Conservation (phyloP, 2,113 vertebrate genomes). For the Oryzias curvinotus region DNA sequence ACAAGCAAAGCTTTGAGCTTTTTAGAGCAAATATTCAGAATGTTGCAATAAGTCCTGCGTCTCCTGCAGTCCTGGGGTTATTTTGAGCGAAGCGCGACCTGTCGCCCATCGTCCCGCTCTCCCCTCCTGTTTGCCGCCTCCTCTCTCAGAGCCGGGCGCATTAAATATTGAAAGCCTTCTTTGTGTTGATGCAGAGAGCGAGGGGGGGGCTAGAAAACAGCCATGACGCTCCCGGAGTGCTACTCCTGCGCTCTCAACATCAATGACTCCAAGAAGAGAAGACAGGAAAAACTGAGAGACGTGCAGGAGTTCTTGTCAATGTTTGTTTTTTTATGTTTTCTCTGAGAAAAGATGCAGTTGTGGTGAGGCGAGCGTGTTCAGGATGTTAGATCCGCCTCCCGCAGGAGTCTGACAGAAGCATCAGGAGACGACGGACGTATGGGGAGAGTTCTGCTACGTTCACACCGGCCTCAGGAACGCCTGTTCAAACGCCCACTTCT, state of each 20-base stretch:
- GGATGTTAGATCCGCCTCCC: slow-evolving; percentile 48
- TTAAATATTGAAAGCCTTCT: slow-evolving; percentile 64
- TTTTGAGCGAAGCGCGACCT: slow-evolving; percentile 43
- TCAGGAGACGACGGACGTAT: too few species aligned
- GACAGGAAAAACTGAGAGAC: slow-evolving; percentile 40
- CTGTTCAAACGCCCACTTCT: too few species aligned
- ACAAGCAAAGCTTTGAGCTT: too few species aligned
- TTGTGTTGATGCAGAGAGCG: slow-evolving; percentile 41
- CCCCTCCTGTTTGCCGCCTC: slow-evolving; percentile 46
- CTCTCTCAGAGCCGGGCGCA: slow-evolving; percentile 49
- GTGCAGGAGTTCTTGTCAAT: slow-evolving; percentile 58
- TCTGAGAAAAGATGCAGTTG: slow-evolving; percentile 41
- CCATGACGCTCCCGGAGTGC: slow-evolving; percentile 30
- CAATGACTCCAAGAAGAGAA: background rate
- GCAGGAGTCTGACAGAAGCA: slow-evolving; percentile 33
- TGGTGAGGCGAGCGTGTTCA: slow-evolving; percentile 39
- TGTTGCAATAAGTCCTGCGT: slow-evolving; percentile 1
- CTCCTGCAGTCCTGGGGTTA: slow-evolving; percentile 23
- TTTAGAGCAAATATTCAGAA: slow-evolving; percentile 11
- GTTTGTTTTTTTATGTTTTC: slow-evolving; percentile 57
- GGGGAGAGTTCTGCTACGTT: too few species aligned
- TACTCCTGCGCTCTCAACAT: slow-evolving; percentile 47
- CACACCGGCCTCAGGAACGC: too few species aligned
- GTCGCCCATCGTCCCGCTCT: slow-evolving; percentile 45
- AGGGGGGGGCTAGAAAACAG: slow-evolving; percentile 26